Base-by-base conservation (phyloP, 2,113 vertebrate species). In the Albula goreensis region DNA sequence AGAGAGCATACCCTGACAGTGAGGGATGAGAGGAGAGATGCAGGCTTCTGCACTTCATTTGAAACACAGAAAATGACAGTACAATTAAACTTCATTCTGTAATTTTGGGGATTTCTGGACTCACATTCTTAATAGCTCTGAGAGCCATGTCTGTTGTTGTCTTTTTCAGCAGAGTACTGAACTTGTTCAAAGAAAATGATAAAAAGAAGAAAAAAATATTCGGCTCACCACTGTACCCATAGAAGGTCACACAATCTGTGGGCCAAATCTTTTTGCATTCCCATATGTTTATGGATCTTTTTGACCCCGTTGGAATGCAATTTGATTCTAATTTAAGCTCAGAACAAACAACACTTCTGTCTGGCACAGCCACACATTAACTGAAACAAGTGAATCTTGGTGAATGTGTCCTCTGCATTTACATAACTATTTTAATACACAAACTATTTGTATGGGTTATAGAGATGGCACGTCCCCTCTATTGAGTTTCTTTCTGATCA, bases 211-310 rank as follows among this genome's bases (percentile, higher is more conserved):
- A 22, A 66, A 41, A 86, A 83, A 56, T 19, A n/a, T 51, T n/a
- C 80, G 6, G 9, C 19, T 52, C 50, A 25, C 50, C 25, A 51
- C 50, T 84, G 83, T 90, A 84, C 89, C 93, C 91, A 90, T 91
- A 93, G 85, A 92, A 87, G 93, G 90, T 49, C 74, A 87, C 92
- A 81, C 89, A 83, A 88, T 50, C 49, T 81, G 50, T 22, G 51
- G 50, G 8, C 9, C 19, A 81, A 81, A 48, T 80, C 19, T 10
- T 92, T 88, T 86, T 60, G 74, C 85, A 88, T 82, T 88, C 86
- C 88, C 91, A 92, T 90, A 90, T 90, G 87, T 93, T 93, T 93
- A 92, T 92, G 87, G 91, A 91, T 92, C 90, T 87, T 87, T 92
- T 90, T 92, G 90, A 93, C 91, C 88, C 83, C 80, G 1, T 0